Conservation (phyloP, 2,797 vertebrate species). For the Neosilurus hyrtlii region DNA sequence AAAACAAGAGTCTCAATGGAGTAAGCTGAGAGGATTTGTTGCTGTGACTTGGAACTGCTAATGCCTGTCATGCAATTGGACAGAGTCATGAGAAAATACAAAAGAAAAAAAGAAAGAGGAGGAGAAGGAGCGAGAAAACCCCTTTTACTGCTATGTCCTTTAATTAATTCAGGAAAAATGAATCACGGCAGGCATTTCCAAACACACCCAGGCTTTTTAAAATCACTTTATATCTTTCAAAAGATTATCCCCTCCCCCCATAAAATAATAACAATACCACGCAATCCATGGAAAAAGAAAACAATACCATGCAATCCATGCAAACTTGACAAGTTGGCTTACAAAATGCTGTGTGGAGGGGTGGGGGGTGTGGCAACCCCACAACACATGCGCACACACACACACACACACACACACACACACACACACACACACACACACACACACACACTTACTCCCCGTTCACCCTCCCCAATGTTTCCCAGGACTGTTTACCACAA, state of each 20-base stretch:
- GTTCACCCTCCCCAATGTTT: slow-evolving; percentile 57
- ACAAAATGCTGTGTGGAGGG: neutral
- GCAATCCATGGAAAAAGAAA: too few relatives aligned
- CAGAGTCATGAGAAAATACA: slow-evolving; percentile 56
- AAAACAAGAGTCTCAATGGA: slow-evolving; percentile 13
- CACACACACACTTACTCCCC: slow-evolving; percentile 30
- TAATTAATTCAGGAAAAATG: slow-evolving; percentile 83
- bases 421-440: slow-evolving; percentile 22
- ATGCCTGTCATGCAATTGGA: slow-evolving; percentile 56
- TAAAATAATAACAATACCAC: neutral
- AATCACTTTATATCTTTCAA: slow-evolving; percentile 60
- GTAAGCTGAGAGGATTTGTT: slow-evolving; percentile 45
- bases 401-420: slow-evolving; percentile 2
- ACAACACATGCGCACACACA: neutral
- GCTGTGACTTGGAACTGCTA: slow-evolving; percentile 54
- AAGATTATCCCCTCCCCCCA: slow-evolving; percentile 20
- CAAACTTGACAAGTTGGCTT: slow-evolving; percentile 12
- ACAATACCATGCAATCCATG: neutral
- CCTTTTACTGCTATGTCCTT: slow-evolving; percentile 60
- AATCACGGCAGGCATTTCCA: slow-evolving; percentile 74
- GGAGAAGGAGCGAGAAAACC: slow-evolving; percentile 50
- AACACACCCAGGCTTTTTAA: slow-evolving; percentile 59
- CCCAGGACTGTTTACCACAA: slow-evolving; percentile 72
- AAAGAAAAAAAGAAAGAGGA: slow-evolving; percentile 35
- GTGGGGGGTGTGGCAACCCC: neutral